Percentiles rank a stretch among this genome's conserved stretches.
Conservation (phyloP, 35 echinoderm and acorn worm genomes). For the Patiria miniata region DNA sequence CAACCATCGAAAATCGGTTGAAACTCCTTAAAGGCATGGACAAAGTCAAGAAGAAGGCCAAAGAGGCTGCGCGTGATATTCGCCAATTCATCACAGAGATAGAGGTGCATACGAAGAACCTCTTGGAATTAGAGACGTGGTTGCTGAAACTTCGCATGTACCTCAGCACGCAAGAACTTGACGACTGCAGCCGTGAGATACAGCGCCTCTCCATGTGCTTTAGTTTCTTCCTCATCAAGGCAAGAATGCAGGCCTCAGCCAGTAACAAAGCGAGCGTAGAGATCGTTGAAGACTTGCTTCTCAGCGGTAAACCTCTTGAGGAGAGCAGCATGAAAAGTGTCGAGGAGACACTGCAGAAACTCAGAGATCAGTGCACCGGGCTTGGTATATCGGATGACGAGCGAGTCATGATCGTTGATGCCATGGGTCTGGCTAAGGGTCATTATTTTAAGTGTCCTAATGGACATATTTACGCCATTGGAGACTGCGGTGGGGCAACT, state of each 20-base stretch:
- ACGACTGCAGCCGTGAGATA: neutral
- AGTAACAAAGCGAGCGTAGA: neutral
- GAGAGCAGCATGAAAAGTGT: neutral
- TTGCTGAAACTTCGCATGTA: constrained; percentile 11
- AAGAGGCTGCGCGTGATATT: neutral
- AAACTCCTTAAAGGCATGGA: neutral
- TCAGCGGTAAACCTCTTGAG: neutral
- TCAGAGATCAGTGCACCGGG: neutral
- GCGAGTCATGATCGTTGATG: constrained; percentile 50
- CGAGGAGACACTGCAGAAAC: neutral
- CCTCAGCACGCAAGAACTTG: constrained; percentile 16
- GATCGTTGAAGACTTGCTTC: constrained; percentile 1
- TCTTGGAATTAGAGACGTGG: neutral
- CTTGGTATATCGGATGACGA: constrained; percentile 43
- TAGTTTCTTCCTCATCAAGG: neutral
- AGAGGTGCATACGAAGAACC: neutral
- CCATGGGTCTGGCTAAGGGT: constrained; percentile 54
- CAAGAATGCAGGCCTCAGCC: neutral
- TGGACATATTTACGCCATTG: constrained; percentile 80
- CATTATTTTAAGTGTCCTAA: constrained; percentile 91
- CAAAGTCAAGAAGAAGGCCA: constrained; percentile 13
- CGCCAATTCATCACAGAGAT: neutral
- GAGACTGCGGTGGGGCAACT: constrained; percentile 79
- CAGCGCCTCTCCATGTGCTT: neutral
- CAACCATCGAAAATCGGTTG: too few relatives aligned